Conservation (phyloP, 2,797 vertebrate genomes). For the Malacoraja senta region DNA sequence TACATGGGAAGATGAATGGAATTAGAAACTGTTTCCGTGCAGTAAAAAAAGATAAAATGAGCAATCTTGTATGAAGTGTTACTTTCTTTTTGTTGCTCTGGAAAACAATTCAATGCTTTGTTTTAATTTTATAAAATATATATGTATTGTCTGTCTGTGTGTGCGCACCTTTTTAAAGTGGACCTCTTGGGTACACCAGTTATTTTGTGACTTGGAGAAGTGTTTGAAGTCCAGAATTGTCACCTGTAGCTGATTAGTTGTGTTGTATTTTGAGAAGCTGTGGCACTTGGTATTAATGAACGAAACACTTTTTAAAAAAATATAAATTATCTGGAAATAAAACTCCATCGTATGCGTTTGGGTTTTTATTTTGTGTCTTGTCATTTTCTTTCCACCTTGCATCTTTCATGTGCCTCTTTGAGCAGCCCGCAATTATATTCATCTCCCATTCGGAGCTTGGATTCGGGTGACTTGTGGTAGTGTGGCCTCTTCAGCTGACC, state of each 20-base stretch:
- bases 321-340: constrained; percentile 35
- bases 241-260: constrained; percentile 33
- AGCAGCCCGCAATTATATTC: background rate
- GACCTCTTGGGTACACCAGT: constrained; percentile 6
- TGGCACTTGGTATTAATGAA: constrained; percentile 35
- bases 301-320: background rate
- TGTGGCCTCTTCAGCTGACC: background rate
- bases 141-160: background rate
- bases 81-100: constrained; percentile 11
- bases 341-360: background rate
- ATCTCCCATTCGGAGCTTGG: background rate
- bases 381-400: background rate
- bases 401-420: background rate
- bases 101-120: constrained; percentile 7
- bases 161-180: background rate
- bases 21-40: background rate
- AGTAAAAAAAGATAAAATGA: background rate
- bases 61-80: background rate
- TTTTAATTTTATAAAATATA: constrained; percentile 15
- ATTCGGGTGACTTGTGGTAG: background rate
- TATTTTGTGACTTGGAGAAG: constrained; percentile 35
- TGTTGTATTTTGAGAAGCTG: constrained; percentile 33
- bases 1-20: background rate
- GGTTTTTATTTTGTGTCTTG: background rate
- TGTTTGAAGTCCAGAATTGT: constrained; percentile 30